Evolutionary conservation across 2,113 vertebrate species (phyloP).

Genomic region (Tricholaema leucomelas): DNA sequence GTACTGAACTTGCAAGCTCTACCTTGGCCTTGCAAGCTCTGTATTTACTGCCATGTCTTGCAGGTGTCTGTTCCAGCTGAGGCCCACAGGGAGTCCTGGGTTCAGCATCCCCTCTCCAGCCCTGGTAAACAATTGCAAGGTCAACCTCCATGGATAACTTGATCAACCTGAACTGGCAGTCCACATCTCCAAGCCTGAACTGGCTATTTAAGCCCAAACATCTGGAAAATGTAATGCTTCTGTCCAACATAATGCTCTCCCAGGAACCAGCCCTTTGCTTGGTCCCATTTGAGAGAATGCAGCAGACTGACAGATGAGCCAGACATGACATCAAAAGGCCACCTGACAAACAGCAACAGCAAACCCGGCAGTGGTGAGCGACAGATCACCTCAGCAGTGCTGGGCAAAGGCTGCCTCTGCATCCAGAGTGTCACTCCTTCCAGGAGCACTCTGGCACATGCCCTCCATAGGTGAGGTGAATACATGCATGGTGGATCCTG

Average conservation of each 20-base stretch:
- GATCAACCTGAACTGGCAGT: background rate
- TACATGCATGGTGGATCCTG: background rate
- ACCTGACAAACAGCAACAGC: background rate
- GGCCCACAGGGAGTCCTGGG: background rate
- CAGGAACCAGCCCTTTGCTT: background rate
- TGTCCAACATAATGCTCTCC: background rate
- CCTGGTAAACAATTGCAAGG: background rate
- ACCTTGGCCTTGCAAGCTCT: background rate
- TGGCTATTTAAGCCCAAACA: slow-evolving; percentile 6
- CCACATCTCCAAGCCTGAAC: background rate
- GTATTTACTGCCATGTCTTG: background rate
- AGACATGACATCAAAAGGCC: background rate
- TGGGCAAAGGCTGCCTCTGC: background rate
- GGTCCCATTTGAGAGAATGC: background rate
- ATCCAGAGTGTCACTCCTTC: background rate
- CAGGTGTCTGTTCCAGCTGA: background rate
- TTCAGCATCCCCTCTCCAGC: background rate
- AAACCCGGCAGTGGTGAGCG: background rate
- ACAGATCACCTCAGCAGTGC: background rate
- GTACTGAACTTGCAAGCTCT: background rate
- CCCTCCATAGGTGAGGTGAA: background rate
- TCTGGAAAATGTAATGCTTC: background rate
- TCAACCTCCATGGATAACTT: background rate
- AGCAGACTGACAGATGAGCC: background rate
- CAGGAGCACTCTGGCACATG: background rate